Base-by-base conservation (phyloP, 2,797 vertebrate species). In the Hapalemur alaotrensis region DNA sequence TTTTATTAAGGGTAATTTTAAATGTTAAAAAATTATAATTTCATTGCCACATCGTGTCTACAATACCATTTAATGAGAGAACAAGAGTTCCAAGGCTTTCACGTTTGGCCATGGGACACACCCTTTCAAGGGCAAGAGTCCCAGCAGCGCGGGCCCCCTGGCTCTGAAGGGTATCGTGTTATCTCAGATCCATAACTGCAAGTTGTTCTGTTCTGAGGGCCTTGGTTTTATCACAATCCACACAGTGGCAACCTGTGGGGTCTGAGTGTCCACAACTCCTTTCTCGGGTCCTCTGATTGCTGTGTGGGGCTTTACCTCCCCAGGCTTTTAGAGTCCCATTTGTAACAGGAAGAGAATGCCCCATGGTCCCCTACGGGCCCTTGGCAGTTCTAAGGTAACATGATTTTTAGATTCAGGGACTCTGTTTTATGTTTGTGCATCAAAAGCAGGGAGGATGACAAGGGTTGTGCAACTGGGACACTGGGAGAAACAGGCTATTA, bases 1-100 rank as follows among this genome's bases (percentile, higher is more conserved):
- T 82, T 92, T 93, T 82, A 81, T 46, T 69, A 82, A 90, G 83
- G 63, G 50, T 59, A 41, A 95, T 67, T 93, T 35, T 90, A 69
- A 92, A 84, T 59, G 12, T 88, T 75, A 63, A 93, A 90, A 81
- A 89, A 38, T 59, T 25, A 59, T 32, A 65, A 70, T 72, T 94
- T 67, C 57, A 72, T 20, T 70, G 41, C 18, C 50, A 38, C 76
- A n/a, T 80, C 43, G 3, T 43, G 32, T 92, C 70, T 69, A 11
- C 20, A 82, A 25, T 35, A 25, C 2, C 8, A 89, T 85, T 76
- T 2, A 14, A 50, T n/a, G 10, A 38, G 76, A 43, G 72, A 63
- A 52, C 17, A 82, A 80, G 69, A 89, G 76, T 52, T 28, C 35
- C 28, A 32, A 48, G 65, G n/a, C 25, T 54, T 43, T 38, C 43